Evolutionary conservation across 2,888 invertebrate genomes (phyloP).

Genomic region (Opisthograptis luteolata): DNA sequence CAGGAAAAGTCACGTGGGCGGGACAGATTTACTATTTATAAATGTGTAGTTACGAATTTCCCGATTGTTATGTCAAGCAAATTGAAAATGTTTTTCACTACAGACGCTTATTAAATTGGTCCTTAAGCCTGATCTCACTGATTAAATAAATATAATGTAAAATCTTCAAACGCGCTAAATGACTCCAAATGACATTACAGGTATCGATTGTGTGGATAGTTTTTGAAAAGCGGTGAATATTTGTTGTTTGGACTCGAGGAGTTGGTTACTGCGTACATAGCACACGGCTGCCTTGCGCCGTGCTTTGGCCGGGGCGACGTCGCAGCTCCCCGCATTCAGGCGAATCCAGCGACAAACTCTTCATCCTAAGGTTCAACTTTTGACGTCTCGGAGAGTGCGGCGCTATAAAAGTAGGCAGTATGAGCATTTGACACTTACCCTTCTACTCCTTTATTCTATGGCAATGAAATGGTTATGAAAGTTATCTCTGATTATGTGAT

Average conservation of each 20-base stretch:
- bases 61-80: conserved; percentile 4
- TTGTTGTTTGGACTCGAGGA: conserved; percentile 69
- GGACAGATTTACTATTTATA: conserved; percentile 2
- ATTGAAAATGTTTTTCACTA: not conserved
- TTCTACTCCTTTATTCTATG: conserved; percentile 14
- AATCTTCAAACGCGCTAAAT: conserved; percentile 9
- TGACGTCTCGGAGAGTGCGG: conserved; percentile 98
- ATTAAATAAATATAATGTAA: not conserved
- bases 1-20: conserved; percentile 8
- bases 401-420: conserved; percentile 87
- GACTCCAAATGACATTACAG: conserved; percentile 1
- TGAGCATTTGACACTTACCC: conserved; percentile 61
- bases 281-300: conserved; percentile 85
- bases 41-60: not conserved
- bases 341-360: conserved; percentile 98
- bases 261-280: conserved; percentile 83
- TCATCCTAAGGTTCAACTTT: conserved; percentile 98
- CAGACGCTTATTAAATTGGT: conserved; percentile 9
- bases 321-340: conserved; percentile 95
- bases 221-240: conserved; percentile 1
- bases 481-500: conserved; percentile 29
- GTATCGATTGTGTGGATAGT: conserved; percentile 1
- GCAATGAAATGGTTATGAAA: conserved; percentile 21
- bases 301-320: conserved; percentile 82
- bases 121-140: not conserved